Evolutionary conservation across 2,113 vertebrate genomes (phyloP).

Genomic region (Dasyornis broadbenti): DNA sequence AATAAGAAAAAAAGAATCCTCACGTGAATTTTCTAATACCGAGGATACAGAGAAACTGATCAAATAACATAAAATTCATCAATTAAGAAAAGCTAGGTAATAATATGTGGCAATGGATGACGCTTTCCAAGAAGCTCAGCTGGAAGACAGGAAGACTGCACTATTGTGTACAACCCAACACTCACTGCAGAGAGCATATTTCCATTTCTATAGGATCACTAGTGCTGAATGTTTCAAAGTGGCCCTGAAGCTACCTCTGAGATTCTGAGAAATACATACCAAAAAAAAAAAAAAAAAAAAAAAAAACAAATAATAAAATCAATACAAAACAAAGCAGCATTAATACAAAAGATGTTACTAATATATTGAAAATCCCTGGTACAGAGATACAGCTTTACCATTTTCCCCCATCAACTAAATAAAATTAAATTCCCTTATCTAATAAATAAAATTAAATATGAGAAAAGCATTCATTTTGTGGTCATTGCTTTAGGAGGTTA

Average conservation of each 20-base stretch:
- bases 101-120: background rate
- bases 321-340: background rate
- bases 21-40: background rate
- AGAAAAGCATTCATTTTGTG: background rate
- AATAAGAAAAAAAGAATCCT: background rate
- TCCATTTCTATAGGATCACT: background rate
- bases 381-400: background rate
- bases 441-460: background rate
- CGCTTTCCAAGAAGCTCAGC: background rate
- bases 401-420: background rate
- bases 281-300: background rate
- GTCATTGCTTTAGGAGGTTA: background rate
- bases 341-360: background rate
- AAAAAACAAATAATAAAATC: background rate
- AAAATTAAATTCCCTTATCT: background rate
- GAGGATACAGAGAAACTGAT: background rate
- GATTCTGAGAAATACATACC: background rate
- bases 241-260: background rate
- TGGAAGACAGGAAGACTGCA: background rate
- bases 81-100: background rate
- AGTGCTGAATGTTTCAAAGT: background rate
- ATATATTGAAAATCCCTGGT: background rate
- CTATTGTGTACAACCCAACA: background rate
- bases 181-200: background rate
- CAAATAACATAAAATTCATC: background rate